Conservation (phyloP, 2,888 invertebrate genomes). For the Homarus gammarus region DNA sequence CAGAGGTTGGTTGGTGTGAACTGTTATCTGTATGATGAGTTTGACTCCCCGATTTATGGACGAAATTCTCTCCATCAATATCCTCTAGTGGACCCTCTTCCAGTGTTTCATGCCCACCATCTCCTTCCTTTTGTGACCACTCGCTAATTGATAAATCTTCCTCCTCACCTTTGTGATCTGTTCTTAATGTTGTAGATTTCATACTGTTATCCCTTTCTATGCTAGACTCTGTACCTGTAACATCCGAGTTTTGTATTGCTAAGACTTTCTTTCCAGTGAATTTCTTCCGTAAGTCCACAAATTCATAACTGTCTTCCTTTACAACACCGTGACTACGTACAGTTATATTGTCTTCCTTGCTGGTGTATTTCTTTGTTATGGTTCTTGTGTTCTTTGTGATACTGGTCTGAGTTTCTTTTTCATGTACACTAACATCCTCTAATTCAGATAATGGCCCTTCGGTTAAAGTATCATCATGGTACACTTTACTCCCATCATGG, state of each 20-base stretch:
- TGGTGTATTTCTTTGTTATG: not conserved
- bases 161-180: not conserved
- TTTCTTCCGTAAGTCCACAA: slow-evolving; percentile 40
- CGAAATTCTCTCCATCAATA: not conserved
- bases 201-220: not conserved
- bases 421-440: slow-evolving; percentile 13
- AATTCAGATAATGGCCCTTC: slow-evolving; percentile 56
- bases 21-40: slow-evolving; percentile 1
- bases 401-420: slow-evolving; percentile 59
- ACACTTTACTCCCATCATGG: not conserved
- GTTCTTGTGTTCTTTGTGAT: not conserved
- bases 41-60: not conserved
- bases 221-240: not conserved
- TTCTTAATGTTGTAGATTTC: not conserved
- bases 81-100: slow-evolving; percentile 52
- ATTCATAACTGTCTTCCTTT: slow-evolving; percentile 9
- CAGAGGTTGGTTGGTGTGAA: slow-evolving; percentile 7
- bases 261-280: slow-evolving; percentile 21
- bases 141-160: not conserved
- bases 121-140: not conserved
- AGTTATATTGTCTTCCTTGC: not conserved
- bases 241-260: not conserved
- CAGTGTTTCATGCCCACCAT: not conserved
- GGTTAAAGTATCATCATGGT: slow-evolving; percentile 48
- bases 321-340: not conserved